A percentile compares a stretch with the other conserved stretches of the same genome.
Conservation (phyloP, 2,113 vertebrate genomes). For the Onychostruthus taczanowskii region DNA sequence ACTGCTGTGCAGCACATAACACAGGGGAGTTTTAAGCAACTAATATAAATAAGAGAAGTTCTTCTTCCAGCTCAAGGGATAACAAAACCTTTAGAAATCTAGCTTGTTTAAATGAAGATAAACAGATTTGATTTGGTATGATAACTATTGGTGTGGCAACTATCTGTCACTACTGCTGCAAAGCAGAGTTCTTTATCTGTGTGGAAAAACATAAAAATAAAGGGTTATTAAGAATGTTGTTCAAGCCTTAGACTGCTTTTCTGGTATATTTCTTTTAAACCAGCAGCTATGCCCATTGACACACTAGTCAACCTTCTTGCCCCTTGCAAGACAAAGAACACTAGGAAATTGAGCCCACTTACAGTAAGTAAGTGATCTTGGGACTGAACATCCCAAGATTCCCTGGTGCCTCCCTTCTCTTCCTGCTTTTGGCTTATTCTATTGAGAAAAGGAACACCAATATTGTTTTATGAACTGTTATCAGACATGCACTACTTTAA, state of each 20-base stretch:
- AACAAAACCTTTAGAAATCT: conserved; percentile 51
- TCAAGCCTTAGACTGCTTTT: not conserved
- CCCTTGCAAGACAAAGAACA: not conserved
- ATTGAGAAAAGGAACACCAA: conserved; percentile 26
- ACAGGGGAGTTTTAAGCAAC: conserved; percentile 30
- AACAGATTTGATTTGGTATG: conserved; percentile 55
- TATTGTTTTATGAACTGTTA: conserved; percentile 48
- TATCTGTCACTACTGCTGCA: conserved; percentile 31
- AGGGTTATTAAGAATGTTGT: not conserved
- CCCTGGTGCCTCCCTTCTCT: conserved; percentile 6
- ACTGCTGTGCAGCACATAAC: conserved; percentile 16
- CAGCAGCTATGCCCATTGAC: not conserved
- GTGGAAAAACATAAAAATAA: not conserved
- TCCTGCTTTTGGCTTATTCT: conserved; percentile 24
- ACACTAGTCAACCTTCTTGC: not conserved
- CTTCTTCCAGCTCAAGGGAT: conserved; percentile 38
- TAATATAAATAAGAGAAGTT: conserved; percentile 60
- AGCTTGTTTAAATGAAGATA: conserved; percentile 63
- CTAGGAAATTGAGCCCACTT: not conserved
- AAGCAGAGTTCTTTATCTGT: not conserved
- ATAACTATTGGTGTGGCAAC: conserved; percentile 56
- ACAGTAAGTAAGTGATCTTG: not conserved
- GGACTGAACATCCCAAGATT: not conserved
- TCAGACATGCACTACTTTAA: conserved; percentile 27
- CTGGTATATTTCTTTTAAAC: not conserved